A percentile compares a stretch with the other conserved stretches of the same genome.
phyloP scores from a whole-genome alignment of 2,113 vertebrate genomes.

The Porphyrio hochstetteri region DNA sequence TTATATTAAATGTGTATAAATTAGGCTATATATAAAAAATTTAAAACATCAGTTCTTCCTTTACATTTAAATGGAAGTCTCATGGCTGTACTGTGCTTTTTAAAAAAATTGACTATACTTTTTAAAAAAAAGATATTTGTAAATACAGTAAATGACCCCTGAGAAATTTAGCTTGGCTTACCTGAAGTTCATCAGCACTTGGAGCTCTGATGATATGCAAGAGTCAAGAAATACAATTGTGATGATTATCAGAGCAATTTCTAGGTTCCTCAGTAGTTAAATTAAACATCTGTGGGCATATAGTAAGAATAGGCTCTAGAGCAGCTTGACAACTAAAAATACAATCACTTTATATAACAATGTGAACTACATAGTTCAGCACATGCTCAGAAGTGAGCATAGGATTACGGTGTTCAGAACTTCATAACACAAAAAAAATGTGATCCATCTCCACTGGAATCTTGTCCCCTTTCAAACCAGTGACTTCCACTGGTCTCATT shows the following conservation, averaged over 20 bases:
- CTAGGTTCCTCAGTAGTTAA: not conserved
- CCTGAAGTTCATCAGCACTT: not conserved
- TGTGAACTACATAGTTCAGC: not conserved
- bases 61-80: not conserved
- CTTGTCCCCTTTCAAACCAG: not conserved
- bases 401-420: not conserved
- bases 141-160: not conserved
- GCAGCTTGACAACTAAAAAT: not conserved
- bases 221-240: not conserved
- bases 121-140: not conserved
- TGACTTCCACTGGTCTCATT: not conserved
- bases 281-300: not conserved
- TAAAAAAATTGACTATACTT: not conserved
- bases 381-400: not conserved
- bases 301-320: not conserved
- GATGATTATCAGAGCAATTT: not conserved
- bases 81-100: too few relatives aligned
- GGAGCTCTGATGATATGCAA: not conserved
- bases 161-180: not conserved
- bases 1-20: too few relatives aligned
- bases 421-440: not conserved
- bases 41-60: not conserved
- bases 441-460: not conserved
- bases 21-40: not conserved
- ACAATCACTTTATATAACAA: not conserved